Conservation (phyloP, 2,113 vertebrate species). For the Ia io region DNA sequence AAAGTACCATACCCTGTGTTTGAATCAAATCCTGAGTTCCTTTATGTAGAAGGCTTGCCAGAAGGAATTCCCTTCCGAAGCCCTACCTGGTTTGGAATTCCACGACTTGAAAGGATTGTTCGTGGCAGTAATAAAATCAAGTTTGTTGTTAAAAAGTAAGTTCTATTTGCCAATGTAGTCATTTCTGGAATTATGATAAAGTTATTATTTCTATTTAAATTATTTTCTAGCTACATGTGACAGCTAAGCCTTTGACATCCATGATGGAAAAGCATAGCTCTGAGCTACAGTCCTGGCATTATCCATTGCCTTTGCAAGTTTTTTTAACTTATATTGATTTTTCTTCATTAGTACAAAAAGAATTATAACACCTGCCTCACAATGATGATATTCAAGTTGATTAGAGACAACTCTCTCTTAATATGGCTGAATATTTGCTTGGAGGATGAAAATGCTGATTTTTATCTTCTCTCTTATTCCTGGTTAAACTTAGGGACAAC, state of each 20-base stretch:
- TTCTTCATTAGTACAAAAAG: background rate
- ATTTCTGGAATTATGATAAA: background rate
- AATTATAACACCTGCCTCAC: too few relatives aligned
- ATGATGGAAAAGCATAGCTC: background rate
- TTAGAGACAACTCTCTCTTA: background rate
- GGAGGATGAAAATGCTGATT: background rate
- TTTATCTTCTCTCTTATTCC: background rate
- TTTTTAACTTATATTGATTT: background rate
- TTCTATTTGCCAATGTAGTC: background rate
- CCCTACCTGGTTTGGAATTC: slow-evolving; percentile 89
- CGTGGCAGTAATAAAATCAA: slow-evolving; percentile 84
- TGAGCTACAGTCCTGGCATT: background rate
- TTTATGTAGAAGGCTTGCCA: slow-evolving; percentile 85
- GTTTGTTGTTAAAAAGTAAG: slow-evolving; percentile 87
- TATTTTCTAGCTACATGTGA: background rate
- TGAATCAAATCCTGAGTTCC: slow-evolving; percentile 81
- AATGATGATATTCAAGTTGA: background rate
- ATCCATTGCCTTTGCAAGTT: background rate
- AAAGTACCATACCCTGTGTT: slow-evolving; percentile 85
- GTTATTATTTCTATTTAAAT: background rate
- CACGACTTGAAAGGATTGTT: slow-evolving; percentile 86
- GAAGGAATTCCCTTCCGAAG: slow-evolving; percentile 88
- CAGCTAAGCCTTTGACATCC: background rate
- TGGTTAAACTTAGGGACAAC: background rate
- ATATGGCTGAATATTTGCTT: background rate